Percentiles rank a stretch among this genome's conserved stretches.
phyloP scores from a whole-genome alignment of 2,113 vertebrate species.

The Herpetotheres cachinnans region DNA sequence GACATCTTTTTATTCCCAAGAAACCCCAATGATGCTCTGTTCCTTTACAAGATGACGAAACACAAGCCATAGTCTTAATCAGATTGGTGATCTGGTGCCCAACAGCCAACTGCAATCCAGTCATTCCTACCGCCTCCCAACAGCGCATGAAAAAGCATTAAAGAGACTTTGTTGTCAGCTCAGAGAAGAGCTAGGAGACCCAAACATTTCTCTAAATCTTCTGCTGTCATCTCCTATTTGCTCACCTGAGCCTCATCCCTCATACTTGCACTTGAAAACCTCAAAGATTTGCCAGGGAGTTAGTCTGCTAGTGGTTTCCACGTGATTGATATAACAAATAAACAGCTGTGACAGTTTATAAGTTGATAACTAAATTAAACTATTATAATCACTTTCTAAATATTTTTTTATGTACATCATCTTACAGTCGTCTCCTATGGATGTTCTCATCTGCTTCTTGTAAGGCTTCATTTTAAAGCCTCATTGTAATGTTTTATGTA shows the following conservation, averaged over 20 bases:
- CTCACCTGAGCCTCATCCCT: neutral
- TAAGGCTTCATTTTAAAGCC: conserved; percentile 7
- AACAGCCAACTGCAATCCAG: neutral
- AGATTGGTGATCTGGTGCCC: neutral
- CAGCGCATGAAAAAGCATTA: accelerated
- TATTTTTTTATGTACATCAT: neutral
- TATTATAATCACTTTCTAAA: neutral
- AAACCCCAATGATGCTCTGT: neutral
- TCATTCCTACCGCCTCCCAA: neutral
- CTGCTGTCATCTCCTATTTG: neutral
- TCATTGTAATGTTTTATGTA: conserved; percentile 55
- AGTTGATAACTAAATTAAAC: neutral
- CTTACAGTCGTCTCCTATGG: neutral
- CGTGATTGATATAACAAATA: neutral
- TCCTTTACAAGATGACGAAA: neutral
- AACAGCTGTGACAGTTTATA: neutral
- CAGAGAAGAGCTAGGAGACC: accelerated
- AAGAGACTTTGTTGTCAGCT: neutral
- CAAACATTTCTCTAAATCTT: neutral
- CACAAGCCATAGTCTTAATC: neutral
- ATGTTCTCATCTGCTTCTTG: neutral
- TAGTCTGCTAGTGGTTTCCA: neutral
- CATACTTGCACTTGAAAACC: neutral
- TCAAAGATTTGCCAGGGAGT: neutral
- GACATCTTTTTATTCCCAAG: neutral